phyloP scores from a whole-genome alignment of 1,140 invertebrate species.

The Drosophila jambulina region DNA sequence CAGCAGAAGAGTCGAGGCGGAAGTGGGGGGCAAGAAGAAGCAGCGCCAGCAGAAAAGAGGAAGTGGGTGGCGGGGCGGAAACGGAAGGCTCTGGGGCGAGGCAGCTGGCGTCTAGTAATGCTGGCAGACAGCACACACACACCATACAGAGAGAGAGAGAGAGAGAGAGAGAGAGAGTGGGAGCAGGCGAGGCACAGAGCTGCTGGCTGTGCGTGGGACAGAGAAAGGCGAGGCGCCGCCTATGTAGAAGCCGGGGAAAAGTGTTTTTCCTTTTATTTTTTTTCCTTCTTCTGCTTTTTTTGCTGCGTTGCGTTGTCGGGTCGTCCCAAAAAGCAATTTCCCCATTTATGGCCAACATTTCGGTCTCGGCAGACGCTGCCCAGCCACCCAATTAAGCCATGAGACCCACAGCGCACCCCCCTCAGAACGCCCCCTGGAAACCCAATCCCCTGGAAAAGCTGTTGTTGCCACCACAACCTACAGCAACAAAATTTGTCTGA shows the following conservation, averaged over 20 bases:
- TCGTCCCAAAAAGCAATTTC: constrained; percentile 73
- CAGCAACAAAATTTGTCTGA: constrained; percentile 80
- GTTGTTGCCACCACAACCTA: constrained; percentile 71
- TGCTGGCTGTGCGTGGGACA: constrained; percentile 15
- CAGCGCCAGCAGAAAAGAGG: constrained; percentile 12
- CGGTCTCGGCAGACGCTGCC: constrained; percentile 76
- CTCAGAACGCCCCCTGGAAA: neutral
- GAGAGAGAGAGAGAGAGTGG: neutral
- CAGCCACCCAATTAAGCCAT: constrained; percentile 83
- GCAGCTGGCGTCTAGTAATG: constrained; percentile 67
- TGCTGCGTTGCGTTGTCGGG: constrained; percentile 21
- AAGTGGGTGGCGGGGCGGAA: constrained; percentile 38
- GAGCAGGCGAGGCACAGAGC: neutral
- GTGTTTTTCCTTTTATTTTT: constrained; percentile 31
- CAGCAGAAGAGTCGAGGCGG: constrained; percentile 7
- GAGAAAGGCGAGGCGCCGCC: constrained; percentile 54
- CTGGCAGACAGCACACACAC: constrained; percentile 58
- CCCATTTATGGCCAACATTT: constrained; percentile 59
- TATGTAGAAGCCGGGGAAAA: constrained; percentile 54
- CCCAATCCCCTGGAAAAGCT: constrained; percentile 11
- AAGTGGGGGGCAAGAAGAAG: constrained; percentile 17
- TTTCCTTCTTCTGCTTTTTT: neutral
- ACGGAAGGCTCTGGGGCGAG: constrained; percentile 48
- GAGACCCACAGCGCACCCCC: constrained; percentile 45
- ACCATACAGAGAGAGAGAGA: constrained; percentile 1